Conservation (phyloP, 2,797 vertebrate species). For the Erethizon dorsatum region DNA sequence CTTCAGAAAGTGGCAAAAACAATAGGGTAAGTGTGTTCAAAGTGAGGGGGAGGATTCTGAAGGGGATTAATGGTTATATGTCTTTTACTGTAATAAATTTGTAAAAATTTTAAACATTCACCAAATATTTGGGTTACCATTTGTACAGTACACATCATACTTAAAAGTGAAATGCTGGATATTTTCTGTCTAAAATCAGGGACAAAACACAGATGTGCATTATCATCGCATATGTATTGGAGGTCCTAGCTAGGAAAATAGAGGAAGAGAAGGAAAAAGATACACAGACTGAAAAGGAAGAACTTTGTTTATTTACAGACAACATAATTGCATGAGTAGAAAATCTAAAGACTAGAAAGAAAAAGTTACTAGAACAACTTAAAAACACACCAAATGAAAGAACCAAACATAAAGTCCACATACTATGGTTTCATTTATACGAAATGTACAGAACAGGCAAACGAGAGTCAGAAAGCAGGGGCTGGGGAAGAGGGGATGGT, state of each 20-base stretch:
- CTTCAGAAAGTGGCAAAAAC: background rate
- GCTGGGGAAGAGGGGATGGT: background rate
- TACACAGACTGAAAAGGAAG: background rate
- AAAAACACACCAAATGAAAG: background rate
- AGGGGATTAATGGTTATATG: background rate
- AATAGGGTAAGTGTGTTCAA: background rate
- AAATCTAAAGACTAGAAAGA: conserved; percentile 29
- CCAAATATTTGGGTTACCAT: background rate
- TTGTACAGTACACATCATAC: background rate
- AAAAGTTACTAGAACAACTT: background rate
- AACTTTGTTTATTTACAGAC: background rate
- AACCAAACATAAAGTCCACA: background rate
- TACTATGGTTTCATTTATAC: background rate
- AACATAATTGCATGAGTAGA: background rate
- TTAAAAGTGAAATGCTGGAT: background rate
- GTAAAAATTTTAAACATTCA: background rate
- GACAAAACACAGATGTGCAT: background rate
- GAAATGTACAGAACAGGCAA: background rate
- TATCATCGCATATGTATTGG: background rate
- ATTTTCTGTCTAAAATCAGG: background rate
- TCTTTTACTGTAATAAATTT: background rate
- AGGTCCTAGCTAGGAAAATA: background rate
- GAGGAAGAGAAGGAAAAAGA: background rate
- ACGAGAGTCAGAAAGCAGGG: background rate
- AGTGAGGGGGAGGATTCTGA: background rate